phyloP scores from a whole-genome alignment of 2,888 invertebrate genomes.

The Andrena camellia region DNA sequence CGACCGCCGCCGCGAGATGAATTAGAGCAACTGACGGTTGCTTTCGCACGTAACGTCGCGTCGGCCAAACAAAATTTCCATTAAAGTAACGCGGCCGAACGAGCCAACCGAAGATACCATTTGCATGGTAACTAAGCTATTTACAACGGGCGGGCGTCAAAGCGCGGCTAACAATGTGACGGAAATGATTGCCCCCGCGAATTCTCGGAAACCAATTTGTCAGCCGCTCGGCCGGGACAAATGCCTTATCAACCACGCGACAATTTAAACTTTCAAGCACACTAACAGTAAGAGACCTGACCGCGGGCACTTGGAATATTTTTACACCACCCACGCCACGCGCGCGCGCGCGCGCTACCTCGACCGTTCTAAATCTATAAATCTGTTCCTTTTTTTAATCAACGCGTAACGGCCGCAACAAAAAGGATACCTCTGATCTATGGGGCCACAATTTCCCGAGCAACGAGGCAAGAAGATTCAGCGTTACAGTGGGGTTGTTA shows the following conservation, averaged over 20 bases:
- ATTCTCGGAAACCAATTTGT: background rate
- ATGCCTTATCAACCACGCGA: background rate
- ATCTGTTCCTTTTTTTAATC: background rate
- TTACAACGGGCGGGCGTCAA: background rate
- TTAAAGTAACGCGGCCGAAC: background rate
- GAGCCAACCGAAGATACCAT: background rate
- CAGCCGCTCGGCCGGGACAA: background rate
- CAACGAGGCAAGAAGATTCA: background rate
- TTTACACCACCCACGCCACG: no score
- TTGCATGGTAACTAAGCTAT: slow-evolving; percentile 21
- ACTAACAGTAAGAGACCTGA: no score
- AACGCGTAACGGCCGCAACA: background rate
- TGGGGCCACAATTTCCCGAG: background rate
- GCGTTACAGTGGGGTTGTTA: slow-evolving; percentile 19
- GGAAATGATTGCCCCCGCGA: background rate
- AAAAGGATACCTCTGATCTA: background rate
- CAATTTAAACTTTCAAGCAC: no score
- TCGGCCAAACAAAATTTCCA: slow-evolving; percentile 3
- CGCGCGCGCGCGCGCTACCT: no score
- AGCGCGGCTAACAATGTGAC: background rate
- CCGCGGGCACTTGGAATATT: no score
- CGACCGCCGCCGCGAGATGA: no score
- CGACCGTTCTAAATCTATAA: no score
- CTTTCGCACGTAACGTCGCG: no score
- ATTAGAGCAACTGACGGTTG: no score